Evolutionary conservation across 2,888 invertebrate genomes (phyloP), one percentile per base, ranked within the genome.

Genomic region (Cryptus viduatorius): DNA sequence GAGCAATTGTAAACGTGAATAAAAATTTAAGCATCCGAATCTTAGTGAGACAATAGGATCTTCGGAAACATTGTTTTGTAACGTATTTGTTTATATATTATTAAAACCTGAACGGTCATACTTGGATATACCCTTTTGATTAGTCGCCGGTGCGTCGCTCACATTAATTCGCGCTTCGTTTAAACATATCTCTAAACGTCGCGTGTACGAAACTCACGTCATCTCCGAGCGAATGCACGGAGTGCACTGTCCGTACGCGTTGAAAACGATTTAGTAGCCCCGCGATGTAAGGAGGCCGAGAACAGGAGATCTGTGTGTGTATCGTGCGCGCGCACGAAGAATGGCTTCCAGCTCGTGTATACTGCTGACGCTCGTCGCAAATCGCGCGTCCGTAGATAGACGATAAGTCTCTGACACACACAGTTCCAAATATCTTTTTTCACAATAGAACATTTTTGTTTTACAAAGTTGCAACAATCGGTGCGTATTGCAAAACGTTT

Each of bases 301-400:
- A 72, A 37, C 37, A 50, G 79, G 68, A 72, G 78, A 19, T 0
- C 19, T 37, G 24, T 56, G 37, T 16, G 61, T 3, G 64, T 24
- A 24, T 24, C 24, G 24, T 84, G 86, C 86, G 86, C 81, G 84
- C 86, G 86, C 86, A 84, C 31, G 10, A 8, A 1, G 0, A 84
- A 87, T 87, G 86, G 86, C 82, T 71, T 80, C 86, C 82, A 82
- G 69, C 78, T 79, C 80, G 76, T 80, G 76, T 79, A 44, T 73
- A 56, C 76, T 77, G 84, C 81, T 84, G 84, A 84, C 79, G 79
- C 84, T 82, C 65, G 67, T 82, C 71, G 76, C 61, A 79, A 84
- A 76, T 76, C 84, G 82, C 84, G 84, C 84, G 84, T 81, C 75
- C 65, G 64, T 31, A 61, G 29, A 59, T 19, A 24, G 19, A 59